phyloP scores from a whole-genome alignment of 2,888 invertebrate genomes.

The Hirtodrosophila trivittata region DNA sequence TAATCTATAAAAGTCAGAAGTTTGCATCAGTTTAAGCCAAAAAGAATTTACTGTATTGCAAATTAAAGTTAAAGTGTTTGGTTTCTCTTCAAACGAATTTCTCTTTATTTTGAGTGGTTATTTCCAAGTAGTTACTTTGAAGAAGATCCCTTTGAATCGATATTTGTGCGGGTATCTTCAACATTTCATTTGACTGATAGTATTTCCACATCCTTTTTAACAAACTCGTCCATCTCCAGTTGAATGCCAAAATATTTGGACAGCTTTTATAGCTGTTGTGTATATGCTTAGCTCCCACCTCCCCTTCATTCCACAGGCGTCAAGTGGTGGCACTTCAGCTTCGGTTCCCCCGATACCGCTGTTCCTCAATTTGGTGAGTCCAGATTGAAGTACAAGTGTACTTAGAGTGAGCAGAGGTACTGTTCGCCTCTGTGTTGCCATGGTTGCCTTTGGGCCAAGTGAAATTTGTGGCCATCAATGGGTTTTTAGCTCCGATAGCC shows the following conservation, averaged over 20 bases:
- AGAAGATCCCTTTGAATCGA: not conserved
- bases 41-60: too few species aligned
- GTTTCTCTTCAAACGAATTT: too few species aligned
- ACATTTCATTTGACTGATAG: not conserved
- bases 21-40: too few species aligned
- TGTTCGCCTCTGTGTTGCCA: constrained; percentile 37
- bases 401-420: constrained; percentile 35
- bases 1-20: too few species aligned
- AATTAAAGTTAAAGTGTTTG: too few species aligned
- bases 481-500: constrained; percentile 8
- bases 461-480: constrained; percentile 49
- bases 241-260: constrained; percentile 59
- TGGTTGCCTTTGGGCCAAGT: constrained; percentile 29
- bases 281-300: constrained; percentile 20
- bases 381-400: constrained; percentile 37
- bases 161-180: not conserved
- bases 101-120: not conserved
- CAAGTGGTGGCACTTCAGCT: constrained; percentile 20
- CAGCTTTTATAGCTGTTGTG: constrained; percentile 46
- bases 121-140: not conserved
- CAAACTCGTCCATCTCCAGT: constrained; percentile 21
- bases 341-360: not conserved
- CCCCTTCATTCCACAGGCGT: constrained; percentile 1
- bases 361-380: constrained; percentile 6
- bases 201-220: constrained; percentile 19